phyloP scores from a whole-genome alignment of 2,797 vertebrate genomes.

The Psittacula derbiana region DNA sequence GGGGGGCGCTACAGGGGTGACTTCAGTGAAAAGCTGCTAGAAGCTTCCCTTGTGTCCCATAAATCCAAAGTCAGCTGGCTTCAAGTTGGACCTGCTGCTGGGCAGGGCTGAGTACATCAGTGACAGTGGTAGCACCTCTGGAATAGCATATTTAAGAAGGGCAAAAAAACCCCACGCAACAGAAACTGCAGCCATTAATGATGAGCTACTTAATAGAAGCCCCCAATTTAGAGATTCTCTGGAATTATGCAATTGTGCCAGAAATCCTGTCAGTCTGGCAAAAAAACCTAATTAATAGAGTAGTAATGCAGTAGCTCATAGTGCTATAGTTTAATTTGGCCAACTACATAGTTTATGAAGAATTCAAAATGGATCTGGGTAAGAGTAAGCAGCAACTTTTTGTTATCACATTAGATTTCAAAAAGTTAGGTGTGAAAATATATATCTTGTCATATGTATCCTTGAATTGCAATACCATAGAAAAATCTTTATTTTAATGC shows the following conservation, averaged over 20 bases:
- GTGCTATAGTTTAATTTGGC: background rate
- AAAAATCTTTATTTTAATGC: background rate
- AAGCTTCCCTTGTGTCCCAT: background rate
- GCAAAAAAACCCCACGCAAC: background rate
- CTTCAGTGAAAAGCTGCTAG: background rate
- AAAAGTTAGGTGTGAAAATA: background rate
- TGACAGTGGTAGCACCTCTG: background rate
- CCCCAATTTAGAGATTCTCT: background rate
- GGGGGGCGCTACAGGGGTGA: background rate
- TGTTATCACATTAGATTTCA: background rate
- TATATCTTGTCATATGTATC: background rate
- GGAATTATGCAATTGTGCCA: background rate
- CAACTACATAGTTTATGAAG: background rate
- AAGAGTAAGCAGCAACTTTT: background rate
- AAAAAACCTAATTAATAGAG: constrained; percentile 27
- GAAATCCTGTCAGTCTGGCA: constrained; percentile 27
- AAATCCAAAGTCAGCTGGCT: background rate
- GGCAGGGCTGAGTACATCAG: too few species aligned
- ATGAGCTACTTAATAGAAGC: background rate
- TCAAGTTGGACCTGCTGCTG: background rate
- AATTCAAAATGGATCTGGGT: background rate
- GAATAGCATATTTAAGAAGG: background rate
- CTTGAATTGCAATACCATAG: background rate
- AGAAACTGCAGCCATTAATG: background rate
- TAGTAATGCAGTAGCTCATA: background rate